These are phyloP conservation scores for Rafetus swinhoei DNA, from an alignment of 2,113 vertebrate genomes.

Conservation along the genomic window DNA sequence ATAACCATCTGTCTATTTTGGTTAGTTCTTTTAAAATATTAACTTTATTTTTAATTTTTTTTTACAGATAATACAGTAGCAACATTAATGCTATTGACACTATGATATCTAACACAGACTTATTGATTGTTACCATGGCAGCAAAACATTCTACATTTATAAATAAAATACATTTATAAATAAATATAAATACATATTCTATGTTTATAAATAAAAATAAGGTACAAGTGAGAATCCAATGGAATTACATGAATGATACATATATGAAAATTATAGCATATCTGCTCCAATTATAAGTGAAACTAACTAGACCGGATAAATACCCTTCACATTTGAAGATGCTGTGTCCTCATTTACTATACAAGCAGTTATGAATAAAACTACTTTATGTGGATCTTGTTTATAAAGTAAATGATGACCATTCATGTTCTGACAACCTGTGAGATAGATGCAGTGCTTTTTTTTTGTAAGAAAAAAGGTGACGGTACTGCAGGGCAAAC, in stretches of 20 bases:
- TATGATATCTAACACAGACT: neutral
- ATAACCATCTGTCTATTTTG: constrained; percentile 23
- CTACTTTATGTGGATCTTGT: neutral
- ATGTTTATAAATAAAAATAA: neutral
- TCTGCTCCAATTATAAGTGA: neutral
- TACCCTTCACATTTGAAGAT: neutral
- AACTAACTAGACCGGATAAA: neutral
- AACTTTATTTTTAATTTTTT: constrained; percentile 1
- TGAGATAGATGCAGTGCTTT: neutral
- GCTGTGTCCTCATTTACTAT: neutral
- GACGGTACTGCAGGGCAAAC: too few species aligned
- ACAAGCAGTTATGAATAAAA: neutral
- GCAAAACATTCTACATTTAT: neutral
- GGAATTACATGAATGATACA: neutral
- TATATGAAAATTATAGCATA: neutral
- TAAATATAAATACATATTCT: too few species aligned
- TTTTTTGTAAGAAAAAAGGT: too few species aligned
- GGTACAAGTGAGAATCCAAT: neutral
- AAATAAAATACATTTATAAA: neutral
- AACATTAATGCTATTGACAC: neutral
- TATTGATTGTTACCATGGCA: neutral
- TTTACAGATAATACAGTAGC: neutral
- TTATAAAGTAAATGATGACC: neutral
- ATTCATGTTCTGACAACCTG: neutral
- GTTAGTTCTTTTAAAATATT: constrained; percentile 36